phyloP scores from a whole-genome alignment of 2,113 vertebrate genomes.

The Pachypanchax playfairii region DNA sequence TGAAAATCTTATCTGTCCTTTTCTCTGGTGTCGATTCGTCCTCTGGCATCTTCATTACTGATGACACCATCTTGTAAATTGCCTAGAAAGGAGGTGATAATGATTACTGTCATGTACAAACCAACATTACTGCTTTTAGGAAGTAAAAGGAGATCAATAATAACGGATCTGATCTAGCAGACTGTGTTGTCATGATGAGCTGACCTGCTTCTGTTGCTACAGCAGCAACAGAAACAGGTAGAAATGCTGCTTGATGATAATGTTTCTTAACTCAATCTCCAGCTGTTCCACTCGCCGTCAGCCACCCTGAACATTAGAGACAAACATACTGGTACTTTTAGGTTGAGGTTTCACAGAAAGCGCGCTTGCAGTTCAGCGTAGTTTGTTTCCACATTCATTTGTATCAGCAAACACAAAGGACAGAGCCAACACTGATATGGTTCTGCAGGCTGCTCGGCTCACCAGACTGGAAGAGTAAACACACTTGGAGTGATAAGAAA shows the following conservation, averaged over 20 bases:
- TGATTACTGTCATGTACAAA: neutral
- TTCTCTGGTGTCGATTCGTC: conserved; percentile 98
- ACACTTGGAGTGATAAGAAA: conserved; percentile 59
- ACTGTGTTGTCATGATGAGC: conserved; percentile 5
- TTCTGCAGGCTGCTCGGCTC: conserved; percentile 55
- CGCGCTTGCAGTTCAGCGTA: neutral
- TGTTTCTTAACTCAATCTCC: conserved; percentile 13
- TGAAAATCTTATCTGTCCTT: conserved; percentile 98
- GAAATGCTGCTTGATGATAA: too few relatives aligned
- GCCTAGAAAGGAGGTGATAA: conserved; percentile 60
- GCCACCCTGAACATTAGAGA: neutral
- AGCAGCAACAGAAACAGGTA: too few relatives aligned
- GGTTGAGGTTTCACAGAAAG: neutral
- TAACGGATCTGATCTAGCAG: neutral
- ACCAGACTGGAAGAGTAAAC: conserved; percentile 70
- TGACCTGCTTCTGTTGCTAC: conserved; percentile 28
- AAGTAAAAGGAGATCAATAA: neutral
- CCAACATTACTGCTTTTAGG: neutral
- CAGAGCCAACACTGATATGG: conserved; percentile 77
- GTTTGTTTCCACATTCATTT: conserved; percentile 62
- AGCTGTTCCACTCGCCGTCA: conserved; percentile 5
- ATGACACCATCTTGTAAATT: conserved; percentile 92
- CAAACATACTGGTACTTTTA: neutral
- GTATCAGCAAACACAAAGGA: conserved; percentile 63
- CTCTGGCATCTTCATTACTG: conserved; percentile 99